A percentile compares a stretch with the other conserved stretches of the same genome.
phyloP scores from a whole-genome alignment of 2,888 invertebrate genomes.

The Galeruca laticollis region DNA sequence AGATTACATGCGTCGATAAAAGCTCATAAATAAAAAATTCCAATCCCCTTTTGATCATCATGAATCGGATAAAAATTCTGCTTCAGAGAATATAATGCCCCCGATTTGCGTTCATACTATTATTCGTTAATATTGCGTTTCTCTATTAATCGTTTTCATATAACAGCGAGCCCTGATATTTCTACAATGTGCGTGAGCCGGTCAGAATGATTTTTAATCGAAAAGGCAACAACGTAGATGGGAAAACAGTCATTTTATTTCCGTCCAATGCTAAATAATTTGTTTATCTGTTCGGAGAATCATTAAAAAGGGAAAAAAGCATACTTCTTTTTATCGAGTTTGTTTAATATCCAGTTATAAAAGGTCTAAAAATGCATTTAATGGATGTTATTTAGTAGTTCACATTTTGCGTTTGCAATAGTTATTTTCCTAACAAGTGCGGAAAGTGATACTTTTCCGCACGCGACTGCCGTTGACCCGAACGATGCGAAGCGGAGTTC shows the following conservation, averaged over 20 bases:
- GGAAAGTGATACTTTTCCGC: too few species aligned
- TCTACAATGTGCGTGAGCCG: constrained; percentile 9
- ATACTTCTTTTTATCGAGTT: too few species aligned
- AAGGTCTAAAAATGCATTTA: too few species aligned
- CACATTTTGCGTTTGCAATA: too few species aligned
- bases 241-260: neutral
- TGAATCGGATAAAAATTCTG: constrained; percentile 39
- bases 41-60: constrained; percentile 35
- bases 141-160: constrained; percentile 40
- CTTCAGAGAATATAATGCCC: constrained; percentile 36
- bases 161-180: constrained; percentile 25
- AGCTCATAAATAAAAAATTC: constrained; percentile 38
- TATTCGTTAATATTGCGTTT: constrained; percentile 38
- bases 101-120: constrained; percentile 35
- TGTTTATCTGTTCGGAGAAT: neutral
- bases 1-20: constrained; percentile 31
- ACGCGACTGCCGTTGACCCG: too few species aligned
- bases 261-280: neutral
- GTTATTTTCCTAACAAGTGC: too few species aligned
- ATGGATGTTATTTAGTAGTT: too few species aligned
- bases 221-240: neutral
- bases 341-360: too few species aligned
- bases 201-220: constrained; percentile 19
- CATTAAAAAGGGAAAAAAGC: too few species aligned
- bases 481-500: too few species aligned